Evolutionary conservation across 2,888 invertebrate genomes (phyloP), one percentile per base, ranked within the genome.

Genomic region (Xylophagus ater): DNA sequence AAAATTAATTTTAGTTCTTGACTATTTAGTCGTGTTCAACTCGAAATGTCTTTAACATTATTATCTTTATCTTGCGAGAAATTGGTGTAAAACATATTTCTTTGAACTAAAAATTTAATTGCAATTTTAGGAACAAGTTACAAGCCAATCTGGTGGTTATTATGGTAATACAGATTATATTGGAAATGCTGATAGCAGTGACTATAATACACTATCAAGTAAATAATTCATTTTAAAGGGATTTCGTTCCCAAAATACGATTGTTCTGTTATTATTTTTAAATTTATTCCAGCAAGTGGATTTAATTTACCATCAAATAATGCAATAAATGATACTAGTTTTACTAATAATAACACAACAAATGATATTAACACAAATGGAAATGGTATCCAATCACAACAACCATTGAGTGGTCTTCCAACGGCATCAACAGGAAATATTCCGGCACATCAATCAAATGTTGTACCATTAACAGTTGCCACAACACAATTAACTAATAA

Each of bases 121-220:
- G n/a, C n/a, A n/a, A n/a, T 24, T 31, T 17, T 32, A 47, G 47
- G 46, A 46, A 31, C 46, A 42, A 37, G 42, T 41, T 17, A 41
- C 46, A 8, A 41, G 33, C 36, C 47, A 46, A 32, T 40, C 45
- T 24, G 39, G 37, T 36, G 38, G 41, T 20, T 49, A 41, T 42
- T 49, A 43, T 44, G 42, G 35, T 10, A 47, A 41, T 39, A 41
- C 40, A 15, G 49, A 49, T 37, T 49, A 40, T 40, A 34, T 49
- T 33, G 25, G 46, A 17, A 41, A 28, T 14, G 36, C 40, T 30
- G 47, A 49, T 35, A 30, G 25, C 19, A 46, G 41, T 44, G 46
- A 47, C 14, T 48, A 40, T 37, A 48, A 33, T 31, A 46, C 14
- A 25, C 35, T 49, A 28, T 43, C 44, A 47, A 47, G 49, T 48